Conservation (phyloP, 37 sponge, comb jelly and placozoan genomes). For the Cliona cf. orientalis region DNA sequence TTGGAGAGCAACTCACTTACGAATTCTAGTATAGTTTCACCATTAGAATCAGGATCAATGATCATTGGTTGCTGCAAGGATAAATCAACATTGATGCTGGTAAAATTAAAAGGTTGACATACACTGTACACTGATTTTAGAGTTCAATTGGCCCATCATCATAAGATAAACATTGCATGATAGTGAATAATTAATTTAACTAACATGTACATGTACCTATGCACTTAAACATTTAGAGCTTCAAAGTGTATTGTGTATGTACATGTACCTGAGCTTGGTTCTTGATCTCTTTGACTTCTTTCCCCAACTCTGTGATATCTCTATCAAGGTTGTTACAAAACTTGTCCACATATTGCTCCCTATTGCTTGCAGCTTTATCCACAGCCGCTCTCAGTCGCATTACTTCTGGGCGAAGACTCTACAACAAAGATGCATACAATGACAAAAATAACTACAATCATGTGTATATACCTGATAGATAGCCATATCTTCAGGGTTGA, state of each 20-base stretch:
- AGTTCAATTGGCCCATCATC: too few species aligned
- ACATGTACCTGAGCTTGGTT: conserved; percentile 77
- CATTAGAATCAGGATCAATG: conserved; percentile 76
- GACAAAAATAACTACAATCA: not conserved
- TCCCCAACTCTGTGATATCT: conserved; percentile 86
- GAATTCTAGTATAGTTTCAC: conserved; percentile 59
- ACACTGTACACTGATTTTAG: too few species aligned
- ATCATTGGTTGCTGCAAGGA: conserved; percentile 81
- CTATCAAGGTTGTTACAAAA: conserved; percentile 90
- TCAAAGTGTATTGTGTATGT: not conserved
- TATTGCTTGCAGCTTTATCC: conserved; percentile 85
- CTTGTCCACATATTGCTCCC: conserved; percentile 90
- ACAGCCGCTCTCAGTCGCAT: conserved; percentile 72
- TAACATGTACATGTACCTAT: conserved; percentile 1
- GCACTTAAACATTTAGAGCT: not conserved
- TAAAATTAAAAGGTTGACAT: too few species aligned
- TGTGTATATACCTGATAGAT: conserved; percentile 72
- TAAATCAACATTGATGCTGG: too few species aligned
- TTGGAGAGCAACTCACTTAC: conserved; percentile 60
- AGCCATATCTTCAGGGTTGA: conserved; percentile 92
- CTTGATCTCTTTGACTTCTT: conserved; percentile 93
- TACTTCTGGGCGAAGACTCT: conserved; percentile 91
- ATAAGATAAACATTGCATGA: too few species aligned
- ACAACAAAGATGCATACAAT: not conserved
- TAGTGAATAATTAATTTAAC: too few species aligned